Evolutionary conservation across 2,113 vertebrate genomes (phyloP).

Genomic region (Deroptyus accipitrinus): DNA sequence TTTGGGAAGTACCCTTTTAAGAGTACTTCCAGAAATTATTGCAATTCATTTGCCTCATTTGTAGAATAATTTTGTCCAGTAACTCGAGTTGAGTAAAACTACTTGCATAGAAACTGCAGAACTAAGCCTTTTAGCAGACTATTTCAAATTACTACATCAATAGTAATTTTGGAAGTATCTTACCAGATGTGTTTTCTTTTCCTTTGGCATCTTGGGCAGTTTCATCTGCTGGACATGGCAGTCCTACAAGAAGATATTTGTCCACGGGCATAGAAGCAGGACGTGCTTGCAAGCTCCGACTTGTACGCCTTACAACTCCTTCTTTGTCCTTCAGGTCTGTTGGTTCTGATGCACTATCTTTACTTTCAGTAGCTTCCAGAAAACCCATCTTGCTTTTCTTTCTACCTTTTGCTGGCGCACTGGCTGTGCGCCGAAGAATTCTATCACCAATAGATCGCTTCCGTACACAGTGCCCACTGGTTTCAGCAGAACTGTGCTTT

Average conservation of each 20-base stretch:
- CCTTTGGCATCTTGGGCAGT: constrained; percentile 37
- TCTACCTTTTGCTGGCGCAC: constrained; percentile 92
- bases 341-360: constrained; percentile 72
- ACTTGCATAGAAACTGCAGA: not conserved
- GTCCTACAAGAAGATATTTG: constrained; percentile 79
- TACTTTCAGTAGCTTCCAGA: constrained; percentile 82
- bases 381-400: constrained; percentile 92
- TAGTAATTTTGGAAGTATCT: constrained; percentile 44
- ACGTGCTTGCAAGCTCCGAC: constrained; percentile 78
- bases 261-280: constrained; percentile 93
- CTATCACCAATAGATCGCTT: constrained; percentile 91
- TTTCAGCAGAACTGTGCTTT: constrained; percentile 80
- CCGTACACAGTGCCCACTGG: constrained; percentile 68
- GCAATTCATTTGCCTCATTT: not conserved
- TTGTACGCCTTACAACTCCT: constrained; percentile 62
- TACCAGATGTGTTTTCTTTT: constrained; percentile 77
- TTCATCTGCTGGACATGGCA: constrained; percentile 60
- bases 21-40: not conserved
- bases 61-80: not conserved
- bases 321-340: constrained; percentile 56
- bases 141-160: not conserved
- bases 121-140: not conserved
- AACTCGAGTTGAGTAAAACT: not conserved
- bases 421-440: constrained; percentile 91
- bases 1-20: not conserved